phyloP scores from a whole-genome alignment of 2,797 vertebrate species.

The Acrossocheilus fasciatus region DNA sequence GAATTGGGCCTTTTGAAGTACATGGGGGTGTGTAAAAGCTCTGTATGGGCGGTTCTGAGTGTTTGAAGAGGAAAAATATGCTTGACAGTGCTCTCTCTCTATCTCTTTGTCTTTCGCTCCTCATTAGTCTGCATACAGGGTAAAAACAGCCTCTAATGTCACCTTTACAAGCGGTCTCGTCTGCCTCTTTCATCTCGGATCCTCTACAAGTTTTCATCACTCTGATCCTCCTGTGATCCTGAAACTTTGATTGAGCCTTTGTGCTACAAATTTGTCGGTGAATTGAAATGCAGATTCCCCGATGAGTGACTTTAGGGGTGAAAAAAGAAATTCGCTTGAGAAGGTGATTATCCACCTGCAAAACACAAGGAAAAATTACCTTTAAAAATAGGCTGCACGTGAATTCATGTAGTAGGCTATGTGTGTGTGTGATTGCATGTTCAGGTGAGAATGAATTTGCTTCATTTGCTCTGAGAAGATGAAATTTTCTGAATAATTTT shows the following conservation, averaged over 20 bases:
- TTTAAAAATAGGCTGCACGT: conserved; percentile 25
- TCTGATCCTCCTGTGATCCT: conserved; percentile 81
- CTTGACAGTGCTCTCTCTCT: conserved; percentile 28
- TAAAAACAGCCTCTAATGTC: conserved; percentile 88
- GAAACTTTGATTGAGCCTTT: conserved; percentile 82
- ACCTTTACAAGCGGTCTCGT: conserved; percentile 85
- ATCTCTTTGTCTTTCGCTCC: conserved; percentile 67
- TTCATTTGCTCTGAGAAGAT: not conserved
- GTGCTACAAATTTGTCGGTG: conserved; percentile 80
- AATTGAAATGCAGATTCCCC: conserved; percentile 82
- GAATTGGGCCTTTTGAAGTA: conserved; percentile 81
- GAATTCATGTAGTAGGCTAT: not conserved
- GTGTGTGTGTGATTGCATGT: conserved; percentile 14
- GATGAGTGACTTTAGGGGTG: conserved; percentile 67
- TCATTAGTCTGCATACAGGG: conserved; percentile 84
- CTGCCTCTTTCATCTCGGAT: conserved; percentile 87
- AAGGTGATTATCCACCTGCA: conserved; percentile 55
- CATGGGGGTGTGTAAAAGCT: conserved; percentile 76
- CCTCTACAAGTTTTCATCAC: conserved; percentile 76
- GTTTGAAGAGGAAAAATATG: conserved; percentile 78
- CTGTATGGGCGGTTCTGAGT: conserved; percentile 77
- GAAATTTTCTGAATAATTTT: no score
- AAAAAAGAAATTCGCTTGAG: conserved; percentile 54
- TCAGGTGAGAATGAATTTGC: not conserved
- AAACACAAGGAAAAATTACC: conserved; percentile 30